A percentile compares a stretch with the other conserved stretches of the same genome.
Conservation (phyloP, 1,140 invertebrate genomes). For the Eupristina koningsbergeri region DNA sequence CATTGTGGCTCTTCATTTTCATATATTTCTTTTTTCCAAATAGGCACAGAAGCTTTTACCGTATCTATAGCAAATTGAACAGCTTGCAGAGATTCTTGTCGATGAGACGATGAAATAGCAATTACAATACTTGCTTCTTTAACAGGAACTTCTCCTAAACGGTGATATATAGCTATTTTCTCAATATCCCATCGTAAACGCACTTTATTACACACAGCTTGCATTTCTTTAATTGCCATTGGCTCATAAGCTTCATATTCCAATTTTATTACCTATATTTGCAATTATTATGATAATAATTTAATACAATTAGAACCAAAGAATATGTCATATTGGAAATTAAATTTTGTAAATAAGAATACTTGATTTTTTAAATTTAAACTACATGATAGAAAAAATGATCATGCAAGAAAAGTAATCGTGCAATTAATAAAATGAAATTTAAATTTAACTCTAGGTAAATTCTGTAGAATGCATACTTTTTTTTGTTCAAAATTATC, state of each 20-base stretch:
- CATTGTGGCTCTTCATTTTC: slow-evolving; percentile 76
- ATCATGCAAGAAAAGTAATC: no score
- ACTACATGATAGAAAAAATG: no score
- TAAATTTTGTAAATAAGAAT: no score
- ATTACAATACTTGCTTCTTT: slow-evolving; percentile 92
- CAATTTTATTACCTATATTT: slow-evolving; percentile 80
- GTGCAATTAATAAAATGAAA: no score
- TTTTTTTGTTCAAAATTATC: slow-evolving; percentile 90
- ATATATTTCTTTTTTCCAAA: slow-evolving; percentile 98
- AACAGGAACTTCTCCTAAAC: slow-evolving; percentile 89
- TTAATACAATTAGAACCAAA: neutral
- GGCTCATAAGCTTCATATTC: slow-evolving; percentile 95
- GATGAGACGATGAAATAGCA: slow-evolving; percentile 90
- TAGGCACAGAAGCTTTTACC: slow-evolving; percentile 90
- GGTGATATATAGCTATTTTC: slow-evolving; percentile 87
- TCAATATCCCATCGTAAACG: slow-evolving; percentile 83
- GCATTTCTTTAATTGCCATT: slow-evolving; percentile 91
- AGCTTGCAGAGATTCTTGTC: slow-evolving; percentile 86
- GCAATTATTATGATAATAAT: slow-evolving; percentile 6
- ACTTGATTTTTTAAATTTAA: no score
- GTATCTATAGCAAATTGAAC: slow-evolving; percentile 88
- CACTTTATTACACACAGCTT: slow-evolving; percentile 83
- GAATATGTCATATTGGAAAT: no score
- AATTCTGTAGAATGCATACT: slow-evolving; percentile 67
- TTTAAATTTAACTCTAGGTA: neutral